These are phyloP conservation scores for Chorisops tibialis DNA, from an alignment of 2,888 invertebrate species.

Conservation along the genomic window DNA sequence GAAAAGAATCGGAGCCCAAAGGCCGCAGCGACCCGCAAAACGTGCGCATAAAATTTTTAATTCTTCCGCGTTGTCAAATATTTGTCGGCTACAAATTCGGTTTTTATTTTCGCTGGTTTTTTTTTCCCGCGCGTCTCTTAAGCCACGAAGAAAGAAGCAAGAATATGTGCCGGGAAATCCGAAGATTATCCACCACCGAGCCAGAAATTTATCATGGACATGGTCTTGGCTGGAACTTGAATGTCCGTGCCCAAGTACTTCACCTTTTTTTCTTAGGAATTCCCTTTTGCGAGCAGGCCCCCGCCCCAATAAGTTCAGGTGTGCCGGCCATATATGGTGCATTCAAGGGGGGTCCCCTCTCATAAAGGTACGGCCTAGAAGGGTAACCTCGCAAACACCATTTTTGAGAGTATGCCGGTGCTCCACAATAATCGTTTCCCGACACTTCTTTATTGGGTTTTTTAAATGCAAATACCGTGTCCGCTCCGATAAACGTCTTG, in stretches of 20 bases:
- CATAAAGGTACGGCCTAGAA: too few relatives aligned
- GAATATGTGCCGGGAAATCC: too few relatives aligned
- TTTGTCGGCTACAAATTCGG: neutral
- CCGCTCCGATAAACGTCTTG: constrained; percentile 20
- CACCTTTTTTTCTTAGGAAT: neutral
- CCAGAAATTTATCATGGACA: too few relatives aligned
- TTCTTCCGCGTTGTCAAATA: constrained; percentile 20
- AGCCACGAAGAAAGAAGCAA: too few relatives aligned
- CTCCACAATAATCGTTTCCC: constrained; percentile 6
- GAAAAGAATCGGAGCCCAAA: neutral
- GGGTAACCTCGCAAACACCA: neutral
- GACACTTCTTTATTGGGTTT: constrained; percentile 27
- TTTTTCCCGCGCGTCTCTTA: too few relatives aligned
- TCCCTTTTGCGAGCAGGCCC: neutral
- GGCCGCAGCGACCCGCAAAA: neutral
- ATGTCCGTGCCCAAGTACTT: neutral
- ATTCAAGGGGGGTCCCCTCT: too few relatives aligned
- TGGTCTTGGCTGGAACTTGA: too few relatives aligned
- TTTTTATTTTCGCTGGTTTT: neutral
- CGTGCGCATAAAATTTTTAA: constrained; percentile 9
- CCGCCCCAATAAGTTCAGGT: neutral
- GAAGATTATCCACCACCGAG: too few relatives aligned
- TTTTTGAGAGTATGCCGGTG: neutral
- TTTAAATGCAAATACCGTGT: constrained; percentile 32
- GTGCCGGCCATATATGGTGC: too few relatives aligned